Base-by-base conservation (phyloP, 2,888 invertebrate species). In the Invenusta paracnida region DNA sequence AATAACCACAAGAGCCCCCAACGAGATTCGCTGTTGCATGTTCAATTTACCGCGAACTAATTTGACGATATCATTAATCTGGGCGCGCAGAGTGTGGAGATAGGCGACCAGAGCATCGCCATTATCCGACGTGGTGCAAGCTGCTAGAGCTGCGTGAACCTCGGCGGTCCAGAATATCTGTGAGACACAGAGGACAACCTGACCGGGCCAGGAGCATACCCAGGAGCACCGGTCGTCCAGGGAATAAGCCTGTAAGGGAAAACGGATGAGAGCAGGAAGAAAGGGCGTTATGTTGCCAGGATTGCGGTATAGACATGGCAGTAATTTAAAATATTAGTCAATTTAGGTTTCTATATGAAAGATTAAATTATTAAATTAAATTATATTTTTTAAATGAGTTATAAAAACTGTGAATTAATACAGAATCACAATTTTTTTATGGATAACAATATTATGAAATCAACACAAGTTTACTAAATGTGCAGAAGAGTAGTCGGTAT, bases 201-300 rank as follows among this genome's bases (percentile, higher is more conserved):
- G 97, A 0, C 97, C 97, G 0, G 97, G 96, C 97, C 97, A 97
- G 79, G 94, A 93, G 0, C 95, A 92, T 0, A 97, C 96, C 97
- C 97, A 97, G 29, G 93, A 92, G 0, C 93, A 93, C 85, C 96
- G 89, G 0, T 89, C 88, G 23, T 89, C 89, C 30, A 88, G 88
- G 0, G 89, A 88, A 87, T 92, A 92, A 0, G 91, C 91, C 91
- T 91, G 86, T 5, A 83, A 17, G 48, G 5, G 48, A 17, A 17
- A 17, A 5, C 5, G 48, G 48, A 17, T 11, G 5, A 48, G 48
- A 17, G 5, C 5, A 11, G 48, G 17, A 17, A 17, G 48, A 17
- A 17, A 17, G 48, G 17, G 48, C 5, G 48, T 5, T 5, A 17
- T 5, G 48, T 48, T 5, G 48, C 5, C 5, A 48, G 48, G 48